Evolutionary conservation across 2,888 invertebrate genomes (phyloP).

Genomic region (Oscheius sp.): DNA sequence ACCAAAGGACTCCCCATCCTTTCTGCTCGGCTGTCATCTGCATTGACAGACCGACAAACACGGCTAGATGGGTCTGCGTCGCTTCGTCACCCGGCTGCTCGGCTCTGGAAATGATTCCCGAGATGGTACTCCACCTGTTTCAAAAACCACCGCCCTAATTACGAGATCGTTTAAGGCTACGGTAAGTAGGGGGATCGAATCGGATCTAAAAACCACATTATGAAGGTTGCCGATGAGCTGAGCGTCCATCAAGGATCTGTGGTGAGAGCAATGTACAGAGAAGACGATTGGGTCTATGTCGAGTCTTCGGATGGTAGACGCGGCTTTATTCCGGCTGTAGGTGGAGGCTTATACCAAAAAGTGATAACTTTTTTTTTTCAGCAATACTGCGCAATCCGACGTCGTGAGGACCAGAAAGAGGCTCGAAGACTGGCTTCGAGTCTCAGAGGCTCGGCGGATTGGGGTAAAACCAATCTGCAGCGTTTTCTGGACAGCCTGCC

Average conservation of each 20-base stretch:
- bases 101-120: constrained; percentile 12
- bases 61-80: constrained; percentile 21
- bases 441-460: constrained; percentile 14
- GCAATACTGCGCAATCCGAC: constrained; percentile 25
- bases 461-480: constrained; percentile 55
- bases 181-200: not conserved
- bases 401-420: constrained; percentile 3
- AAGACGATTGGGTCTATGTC: constrained; percentile 57
- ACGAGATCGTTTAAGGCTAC: constrained; percentile 30
- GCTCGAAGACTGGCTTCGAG: not conserved
- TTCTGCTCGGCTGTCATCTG: constrained; percentile 5
- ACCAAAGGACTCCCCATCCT: not conserved
- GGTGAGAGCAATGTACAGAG: constrained; percentile 45
- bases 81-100: constrained; percentile 29
- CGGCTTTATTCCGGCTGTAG: constrained; percentile 47
- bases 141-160: constrained; percentile 21
- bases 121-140: constrained; percentile 7
- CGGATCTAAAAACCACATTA: too few species aligned
- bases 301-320: constrained; percentile 47
- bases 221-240: constrained; percentile 28
- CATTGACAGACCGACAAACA: constrained; percentile 22
- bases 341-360: not conserved
- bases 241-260: constrained; percentile 20
- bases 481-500: constrained; percentile 56
- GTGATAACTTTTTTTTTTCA: not conserved